Base-by-base conservation (phyloP, 1,140 invertebrate genomes). In the Anastrepha ludens region DNA sequence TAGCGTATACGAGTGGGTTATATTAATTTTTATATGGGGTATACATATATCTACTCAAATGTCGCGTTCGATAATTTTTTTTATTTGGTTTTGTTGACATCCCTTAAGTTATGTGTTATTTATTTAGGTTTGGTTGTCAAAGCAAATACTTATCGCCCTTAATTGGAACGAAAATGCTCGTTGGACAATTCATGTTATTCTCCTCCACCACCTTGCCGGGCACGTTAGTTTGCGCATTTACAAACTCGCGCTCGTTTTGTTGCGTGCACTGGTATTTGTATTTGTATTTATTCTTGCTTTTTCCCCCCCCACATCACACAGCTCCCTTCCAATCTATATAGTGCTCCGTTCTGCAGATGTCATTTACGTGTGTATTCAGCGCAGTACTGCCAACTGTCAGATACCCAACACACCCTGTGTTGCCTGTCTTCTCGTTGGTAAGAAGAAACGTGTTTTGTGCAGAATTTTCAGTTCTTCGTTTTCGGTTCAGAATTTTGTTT, bases 401-500 rank as follows among this genome's bases (percentile, higher is more conserved):
- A 81, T 55, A 81, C n/a, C 50, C 47, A 81, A 81, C 47, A 81
- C 74, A 81, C 74, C 74, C 74, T 81, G 74, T 81, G 74, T 81
- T 81, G 74, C 47, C 74, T 74, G 44, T 81, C 74, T 81, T 81
- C 74, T 81, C 74, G 74, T 55, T 81, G 47, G 74, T 81, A 55
- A 74, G 44, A 81, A 81, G 74, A 81, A 81, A 81, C 74, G 74
- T 81, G 74, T 81, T 81, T 81, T 81, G 74, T 81, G 74, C 74
- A 81, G 74, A 81, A 81, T 81, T 81, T 81, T 81, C 74, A 81
- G 74, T 81, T 81, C 47, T 81, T 81, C 74, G 55, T 81, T 81
- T 81, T 81, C 74, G 74, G 74, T 81, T 81, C 20, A 81, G 74
- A 81, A 81, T 81, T 81, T 81, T 81, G 74, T 81, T 81, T 81